A percentile compares a stretch with the other conserved stretches of the same genome.
Evolutionary conservation across 2,888 invertebrate genomes (phyloP).

Genomic region (Parasteatoda lunata): DNA sequence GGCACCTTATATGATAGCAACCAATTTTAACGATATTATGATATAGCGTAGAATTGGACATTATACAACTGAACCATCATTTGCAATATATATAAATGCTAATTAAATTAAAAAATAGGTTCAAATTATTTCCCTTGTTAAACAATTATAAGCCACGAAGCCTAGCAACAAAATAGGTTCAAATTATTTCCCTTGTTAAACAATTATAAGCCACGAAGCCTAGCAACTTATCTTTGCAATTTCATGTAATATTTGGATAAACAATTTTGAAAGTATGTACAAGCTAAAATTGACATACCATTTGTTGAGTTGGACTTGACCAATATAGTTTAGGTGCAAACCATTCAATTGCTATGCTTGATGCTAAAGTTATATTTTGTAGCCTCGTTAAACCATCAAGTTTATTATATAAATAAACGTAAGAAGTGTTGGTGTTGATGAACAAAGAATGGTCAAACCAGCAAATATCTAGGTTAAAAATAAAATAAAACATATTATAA

Average conservation of each 20-base stretch:
- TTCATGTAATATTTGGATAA: too few species aligned
- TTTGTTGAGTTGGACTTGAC: slow-evolving; percentile 88
- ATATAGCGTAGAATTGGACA: too few species aligned
- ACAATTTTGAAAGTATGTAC: neutral
- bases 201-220: too few species aligned
- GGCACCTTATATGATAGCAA: too few species aligned
- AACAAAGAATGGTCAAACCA: slow-evolving; percentile 86
- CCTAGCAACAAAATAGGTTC: too few species aligned
- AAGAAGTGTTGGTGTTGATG: slow-evolving; percentile 84
- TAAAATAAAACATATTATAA: slow-evolving; percentile 73
- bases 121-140: too few species aligned
- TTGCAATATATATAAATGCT: neutral
- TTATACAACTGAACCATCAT: neutral
- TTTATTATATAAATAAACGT: slow-evolving; percentile 83
- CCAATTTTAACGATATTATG: too few species aligned
- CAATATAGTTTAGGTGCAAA: slow-evolving; percentile 91
- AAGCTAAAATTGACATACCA: slow-evolving; percentile 77
- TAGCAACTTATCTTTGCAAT: too few species aligned
- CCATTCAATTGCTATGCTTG: slow-evolving; percentile 91
- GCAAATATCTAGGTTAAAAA: slow-evolving; percentile 79
- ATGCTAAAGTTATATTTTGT: slow-evolving; percentile 82
- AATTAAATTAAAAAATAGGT: too few species aligned
- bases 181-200: too few species aligned
- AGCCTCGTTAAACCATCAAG: slow-evolving; percentile 78
- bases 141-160: too few species aligned